phyloP scores from a whole-genome alignment of 2,888 invertebrate genomes.

The Toxonevra muliebris region DNA sequence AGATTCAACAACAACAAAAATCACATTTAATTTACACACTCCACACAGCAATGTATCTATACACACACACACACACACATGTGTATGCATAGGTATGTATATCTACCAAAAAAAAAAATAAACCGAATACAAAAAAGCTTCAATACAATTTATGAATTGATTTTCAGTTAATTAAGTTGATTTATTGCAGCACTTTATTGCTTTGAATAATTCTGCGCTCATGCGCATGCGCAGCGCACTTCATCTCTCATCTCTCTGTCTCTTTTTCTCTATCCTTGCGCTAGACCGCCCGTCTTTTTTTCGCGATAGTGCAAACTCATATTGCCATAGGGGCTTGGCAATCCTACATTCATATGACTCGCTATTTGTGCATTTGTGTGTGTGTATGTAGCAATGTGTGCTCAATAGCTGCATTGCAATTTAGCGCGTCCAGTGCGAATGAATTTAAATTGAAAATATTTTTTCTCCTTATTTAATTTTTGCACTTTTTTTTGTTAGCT shows the following conservation, averaged over 20 bases:
- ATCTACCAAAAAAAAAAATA: too few relatives aligned
- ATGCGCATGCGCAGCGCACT: slow-evolving; percentile 44
- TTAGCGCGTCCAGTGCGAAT: slow-evolving; percentile 22
- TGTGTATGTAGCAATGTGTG: neutral
- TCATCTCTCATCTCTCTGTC: neutral
- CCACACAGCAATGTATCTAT: slow-evolving; percentile 6
- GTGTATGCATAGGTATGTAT: slow-evolving; percentile 24
- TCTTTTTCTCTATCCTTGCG: slow-evolving; percentile 10
- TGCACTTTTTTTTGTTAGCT: slow-evolving; percentile 14
- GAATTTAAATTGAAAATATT: slow-evolving; percentile 40
- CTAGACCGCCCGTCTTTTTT: neutral
- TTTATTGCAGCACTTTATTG: slow-evolving; percentile 58
- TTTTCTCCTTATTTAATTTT: slow-evolving; percentile 7
- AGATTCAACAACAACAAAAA: neutral
- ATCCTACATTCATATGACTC: neutral
- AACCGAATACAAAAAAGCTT: slow-evolving; percentile 5
- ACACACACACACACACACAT: slow-evolving; percentile 30
- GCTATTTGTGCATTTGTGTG: neutral
- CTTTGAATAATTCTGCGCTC: slow-evolving; percentile 49
- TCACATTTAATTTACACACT: slow-evolving; percentile 21
- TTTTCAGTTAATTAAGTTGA: slow-evolving; percentile 62
- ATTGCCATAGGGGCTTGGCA: slow-evolving; percentile 4
- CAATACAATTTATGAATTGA: slow-evolving; percentile 57
- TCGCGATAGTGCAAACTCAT: neutral
- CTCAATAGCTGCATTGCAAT: neutral